phyloP scores from a whole-genome alignment of 2,113 vertebrate species.

The Nibea coibor region DNA sequence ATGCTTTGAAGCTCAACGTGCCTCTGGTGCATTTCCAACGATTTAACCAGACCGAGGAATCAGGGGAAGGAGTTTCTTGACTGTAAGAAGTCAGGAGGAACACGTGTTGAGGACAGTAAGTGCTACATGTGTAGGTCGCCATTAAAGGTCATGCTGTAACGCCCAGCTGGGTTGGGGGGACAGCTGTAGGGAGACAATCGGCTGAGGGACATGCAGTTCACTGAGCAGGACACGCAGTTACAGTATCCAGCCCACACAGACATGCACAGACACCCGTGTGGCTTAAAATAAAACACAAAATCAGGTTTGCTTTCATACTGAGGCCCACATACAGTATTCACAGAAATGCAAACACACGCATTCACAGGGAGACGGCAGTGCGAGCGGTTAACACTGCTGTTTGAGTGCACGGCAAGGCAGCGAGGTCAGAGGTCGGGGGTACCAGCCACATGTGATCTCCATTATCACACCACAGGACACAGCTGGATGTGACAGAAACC shows the following conservation, averaged over 20 bases:
- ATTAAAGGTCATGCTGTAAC: conserved; percentile 50
- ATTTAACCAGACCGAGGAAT: not conserved
- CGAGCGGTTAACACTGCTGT: conserved; percentile 41
- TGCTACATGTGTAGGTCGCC: conserved; percentile 48
- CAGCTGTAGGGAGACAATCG: conserved; percentile 65
- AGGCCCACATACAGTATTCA: not conserved
- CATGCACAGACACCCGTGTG: not conserved
- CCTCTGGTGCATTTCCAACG: not conserved
- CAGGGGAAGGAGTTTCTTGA: not conserved
- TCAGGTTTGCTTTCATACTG: not conserved
- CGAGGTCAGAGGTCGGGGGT: conserved; percentile 16
- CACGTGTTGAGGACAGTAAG: conserved; percentile 51
- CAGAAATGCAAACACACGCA: conserved; percentile 4
- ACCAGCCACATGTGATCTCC: conserved; percentile 52
- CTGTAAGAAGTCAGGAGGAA: not conserved
- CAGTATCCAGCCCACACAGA: not conserved
- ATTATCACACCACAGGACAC: conserved; percentile 49
- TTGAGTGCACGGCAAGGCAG: conserved; percentile 24
- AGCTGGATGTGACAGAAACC: conserved; percentile 23
- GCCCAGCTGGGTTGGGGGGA: conserved; percentile 50
- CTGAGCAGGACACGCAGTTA: conserved; percentile 15
- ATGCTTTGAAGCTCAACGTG: not conserved
- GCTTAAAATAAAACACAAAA: conserved; percentile 19
- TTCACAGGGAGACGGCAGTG: conserved; percentile 22
- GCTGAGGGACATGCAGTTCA: conserved; percentile 49